Base-by-base conservation (phyloP, 1,140 invertebrate genomes). In the Galleria mellonella region DNA sequence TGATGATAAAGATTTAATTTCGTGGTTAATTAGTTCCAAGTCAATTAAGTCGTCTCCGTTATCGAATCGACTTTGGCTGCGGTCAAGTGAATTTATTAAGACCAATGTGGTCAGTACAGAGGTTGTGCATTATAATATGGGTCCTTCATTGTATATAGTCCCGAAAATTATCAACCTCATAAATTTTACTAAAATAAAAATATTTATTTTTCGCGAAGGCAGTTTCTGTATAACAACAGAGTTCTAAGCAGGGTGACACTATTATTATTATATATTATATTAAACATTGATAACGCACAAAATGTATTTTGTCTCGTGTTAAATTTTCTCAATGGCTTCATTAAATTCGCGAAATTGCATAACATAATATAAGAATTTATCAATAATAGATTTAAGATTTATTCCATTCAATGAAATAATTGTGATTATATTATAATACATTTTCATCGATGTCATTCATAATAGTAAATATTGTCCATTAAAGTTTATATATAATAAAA, bases 251-350 rank as follows among this genome's bases (percentile, higher is more conserved):
- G 63, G 63, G 61, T 70, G 60, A 54, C 13, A 37, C n/a, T 37
- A n/a, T 37, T 23, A 23, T 23, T 23, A 23, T 23, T 3, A 3
- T 23, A 23, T 23, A 23, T 23, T 23, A 6, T 23, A 23, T 47
- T 39, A 44, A 56, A 63, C 57, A 52, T 55, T 41, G 41, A 54
- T 56, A 63, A 63, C 67, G 67, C 67, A 70, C 67, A 70, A 65
- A 51, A 58, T 56, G 59, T 55, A 64, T 52, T 44, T 40, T 14
- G 10, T 15, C 32, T 10, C 41, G 40, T 40, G 36, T 15, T 44
- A 47, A 27, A 42, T 47, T 32, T 33, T 49, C 31, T 41, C 7
- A 40, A 47, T 32, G 17, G 7, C 30, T 35, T 47, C 37, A 36
- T 12, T 31, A n/a, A 23, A 3, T 23, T 23, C 17, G 17, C 17